Conservation (phyloP, 2,113 vertebrate genomes). For the Sylvietta virens region DNA sequence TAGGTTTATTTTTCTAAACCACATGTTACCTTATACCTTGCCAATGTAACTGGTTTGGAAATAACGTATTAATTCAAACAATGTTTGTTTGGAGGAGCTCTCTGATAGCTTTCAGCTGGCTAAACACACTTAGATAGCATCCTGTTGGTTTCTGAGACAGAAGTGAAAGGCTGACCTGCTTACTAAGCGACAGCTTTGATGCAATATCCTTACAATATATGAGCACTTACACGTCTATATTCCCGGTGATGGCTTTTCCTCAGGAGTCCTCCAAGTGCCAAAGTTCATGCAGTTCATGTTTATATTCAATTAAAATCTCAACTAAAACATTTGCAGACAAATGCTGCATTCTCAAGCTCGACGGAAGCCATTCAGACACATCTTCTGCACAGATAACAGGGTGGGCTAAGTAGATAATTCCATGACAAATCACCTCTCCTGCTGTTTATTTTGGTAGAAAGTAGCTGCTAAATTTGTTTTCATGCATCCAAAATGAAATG, state of each 20-base stretch:
- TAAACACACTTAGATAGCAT: conserved; percentile 58
- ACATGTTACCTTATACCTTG: conserved; percentile 48
- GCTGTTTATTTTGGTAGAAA: conserved; percentile 5
- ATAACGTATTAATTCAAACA: conserved; percentile 62
- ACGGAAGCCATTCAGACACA: conserved; percentile 11
- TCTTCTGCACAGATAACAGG: not conserved
- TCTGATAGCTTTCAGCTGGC: conserved; percentile 64
- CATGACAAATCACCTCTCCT: not conserved
- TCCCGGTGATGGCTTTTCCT: not conserved
- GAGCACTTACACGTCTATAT: not conserved
- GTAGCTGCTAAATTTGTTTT: not conserved
- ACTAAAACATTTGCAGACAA: conserved; percentile 11
- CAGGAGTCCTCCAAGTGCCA: not conserved
- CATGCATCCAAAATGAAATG: not conserved
- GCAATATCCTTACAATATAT: not conserved
- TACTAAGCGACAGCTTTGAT: conserved; percentile 15
- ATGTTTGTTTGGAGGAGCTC: conserved; percentile 45
- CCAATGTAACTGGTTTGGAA: conserved; percentile 51
- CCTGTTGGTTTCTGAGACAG: conserved; percentile 36
- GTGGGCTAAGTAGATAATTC: not conserved
- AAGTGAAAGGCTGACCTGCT: conserved; percentile 17
- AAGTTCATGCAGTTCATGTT: conserved; percentile 41
- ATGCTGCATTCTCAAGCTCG: not conserved
- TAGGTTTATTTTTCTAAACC: conserved; percentile 63
- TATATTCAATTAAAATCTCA: conserved; percentile 26